Percentiles rank a stretch among this genome's conserved stretches.
Conservation (phyloP, 2,888 invertebrate species). For the Plagiodera versicolora region DNA sequence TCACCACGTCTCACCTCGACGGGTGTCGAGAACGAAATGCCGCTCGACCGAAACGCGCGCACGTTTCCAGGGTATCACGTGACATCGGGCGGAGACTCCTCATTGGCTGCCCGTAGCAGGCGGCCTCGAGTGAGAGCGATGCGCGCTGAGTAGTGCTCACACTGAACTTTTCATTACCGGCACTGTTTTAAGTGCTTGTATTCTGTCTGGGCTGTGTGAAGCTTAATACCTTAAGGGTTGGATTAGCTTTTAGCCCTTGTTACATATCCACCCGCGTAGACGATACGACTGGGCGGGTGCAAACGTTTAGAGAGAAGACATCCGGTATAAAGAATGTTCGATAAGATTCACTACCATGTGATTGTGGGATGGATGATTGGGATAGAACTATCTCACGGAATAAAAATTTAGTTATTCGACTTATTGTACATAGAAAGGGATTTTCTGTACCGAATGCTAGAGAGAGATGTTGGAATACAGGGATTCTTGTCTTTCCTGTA, state of each 20-base stretch:
- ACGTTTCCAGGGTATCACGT: not conserved
- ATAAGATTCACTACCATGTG: no score
- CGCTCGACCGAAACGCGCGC: not conserved
- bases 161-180: constrained; percentile 60
- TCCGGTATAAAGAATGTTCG: not conserved
- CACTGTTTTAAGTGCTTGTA: constrained; percentile 71
- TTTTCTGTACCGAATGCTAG: no score
- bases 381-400: no score
- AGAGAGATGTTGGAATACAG: no score
- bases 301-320: constrained; percentile 36
- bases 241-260: constrained; percentile 60
- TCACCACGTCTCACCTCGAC: not conserved
- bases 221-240: constrained; percentile 59
- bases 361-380: no score
- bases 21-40: not conserved
- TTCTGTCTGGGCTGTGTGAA: constrained; percentile 68
- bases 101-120: constrained; percentile 14
- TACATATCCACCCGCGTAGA: constrained; percentile 59
- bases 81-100: not conserved
- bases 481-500: no score
- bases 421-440: no score
- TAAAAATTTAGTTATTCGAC: no score
- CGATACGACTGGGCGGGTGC: constrained; percentile 49
- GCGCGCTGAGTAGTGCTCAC: constrained; percentile 56
- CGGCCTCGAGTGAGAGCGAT: constrained; percentile 24